Base-by-base conservation (phyloP, 2,797 vertebrate species). In the Synanceia verrucosa region DNA sequence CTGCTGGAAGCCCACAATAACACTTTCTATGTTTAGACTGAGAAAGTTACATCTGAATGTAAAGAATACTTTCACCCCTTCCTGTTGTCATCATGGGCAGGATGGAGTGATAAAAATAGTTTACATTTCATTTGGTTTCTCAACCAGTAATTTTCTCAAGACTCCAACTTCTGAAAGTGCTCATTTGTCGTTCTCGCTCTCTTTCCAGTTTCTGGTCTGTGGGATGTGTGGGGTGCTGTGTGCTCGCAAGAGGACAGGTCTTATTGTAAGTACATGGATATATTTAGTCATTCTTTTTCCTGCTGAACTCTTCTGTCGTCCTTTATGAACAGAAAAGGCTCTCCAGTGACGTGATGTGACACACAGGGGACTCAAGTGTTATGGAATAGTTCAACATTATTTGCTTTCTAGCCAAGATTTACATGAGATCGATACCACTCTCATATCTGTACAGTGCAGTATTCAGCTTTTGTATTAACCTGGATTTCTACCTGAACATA, bases 181-280 rank as follows among this genome's bases (percentile, higher is more conserved):
- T 70, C 16, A 63, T 65, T 63, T 59, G n/a, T 51, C 21, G 19
- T 57, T 52, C 24, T 47, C 26, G 53, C 19, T 86, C 36, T 77
- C 50, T 39, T 84, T 92, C 9, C 92, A 99, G 97, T 98, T 99
- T 89, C 95, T 99, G 57, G 91, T 99, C 84, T 99, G 98, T 82
- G 97, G 98, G 64, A 91, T 97, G 88, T 99, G 98, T 78, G 98
- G 98, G 87, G 95, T 99, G 89, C 77, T 98, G 80, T 99, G 98
- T 9, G 97, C 98, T 76, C 96, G 96, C 91, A 99, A 98, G 89
- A 97, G 97, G 88, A 97, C 97, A 26, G 98, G 97, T 87, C 96
- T 98, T 75, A 94, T 97, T 39, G 98, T 99, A 94, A 99, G 97
- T 98, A 93, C 69, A 39, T 61, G 9, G 21, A 59, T 48, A 2